phyloP scores from a whole-genome alignment of 30 jellyfish, hydroid and myxozoan genomes.

The Mastigias papua region DNA sequence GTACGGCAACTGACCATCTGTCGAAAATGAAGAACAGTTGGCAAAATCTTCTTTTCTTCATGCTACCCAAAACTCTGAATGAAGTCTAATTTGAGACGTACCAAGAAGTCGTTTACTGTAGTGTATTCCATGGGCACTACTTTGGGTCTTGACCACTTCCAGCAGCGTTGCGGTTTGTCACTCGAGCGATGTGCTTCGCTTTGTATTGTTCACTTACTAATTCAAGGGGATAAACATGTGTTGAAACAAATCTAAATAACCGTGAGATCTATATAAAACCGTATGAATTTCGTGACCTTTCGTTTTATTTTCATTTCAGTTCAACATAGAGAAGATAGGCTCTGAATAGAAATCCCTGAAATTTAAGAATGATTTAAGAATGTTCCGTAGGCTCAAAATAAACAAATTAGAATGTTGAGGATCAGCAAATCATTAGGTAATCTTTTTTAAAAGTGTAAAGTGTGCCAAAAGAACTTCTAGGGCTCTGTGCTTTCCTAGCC shows the following conservation, averaged over 20 bases:
- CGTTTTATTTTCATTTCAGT: no score
- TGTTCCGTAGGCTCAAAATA: no score
- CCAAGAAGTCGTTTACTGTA: neutral
- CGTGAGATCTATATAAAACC: neutral
- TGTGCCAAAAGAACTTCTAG: no score
- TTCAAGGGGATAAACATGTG: slow-evolving; percentile 18
- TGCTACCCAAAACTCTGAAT: neutral
- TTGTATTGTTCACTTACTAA: neutral
- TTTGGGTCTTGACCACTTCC: neutral
- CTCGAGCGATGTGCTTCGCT: neutral
- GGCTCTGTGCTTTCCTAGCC: no score
- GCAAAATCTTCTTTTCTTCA: neutral
- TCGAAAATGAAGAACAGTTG: slow-evolving; percentile 26
- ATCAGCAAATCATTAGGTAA: no score
- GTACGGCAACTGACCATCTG: slow-evolving; percentile 42
- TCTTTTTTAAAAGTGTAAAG: no score
- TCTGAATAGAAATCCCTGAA: no score
- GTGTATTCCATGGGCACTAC: neutral
- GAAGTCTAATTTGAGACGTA: neutral
- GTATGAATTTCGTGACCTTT: neutral
- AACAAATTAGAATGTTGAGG: no score
- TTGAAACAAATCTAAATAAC: neutral
- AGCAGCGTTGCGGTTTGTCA: neutral
- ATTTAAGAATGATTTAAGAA: no score
- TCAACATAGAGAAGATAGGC: no score